phyloP scores from a whole-genome alignment of 2,888 invertebrate genomes.

The Drosophila nigricruria region DNA sequence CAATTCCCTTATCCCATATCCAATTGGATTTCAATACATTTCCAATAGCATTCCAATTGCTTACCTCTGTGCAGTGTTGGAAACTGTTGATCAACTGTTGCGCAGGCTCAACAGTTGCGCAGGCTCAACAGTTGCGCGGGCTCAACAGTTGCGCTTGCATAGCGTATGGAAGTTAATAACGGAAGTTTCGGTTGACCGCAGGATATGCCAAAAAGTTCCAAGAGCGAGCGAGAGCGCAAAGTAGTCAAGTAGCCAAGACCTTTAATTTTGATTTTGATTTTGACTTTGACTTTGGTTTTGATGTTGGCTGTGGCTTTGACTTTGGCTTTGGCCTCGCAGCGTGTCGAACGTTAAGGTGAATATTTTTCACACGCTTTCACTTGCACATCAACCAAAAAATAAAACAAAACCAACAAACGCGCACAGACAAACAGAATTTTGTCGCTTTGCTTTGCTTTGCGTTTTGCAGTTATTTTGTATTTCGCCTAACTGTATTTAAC shows the following conservation, averaged over 20 bases:
- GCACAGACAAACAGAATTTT: slow-evolving; percentile 45
- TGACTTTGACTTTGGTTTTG: slow-evolving; percentile 19
- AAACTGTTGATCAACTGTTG: slow-evolving; percentile 11
- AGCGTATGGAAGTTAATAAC: slow-evolving; percentile 26
- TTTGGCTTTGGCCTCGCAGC: slow-evolving; percentile 33
- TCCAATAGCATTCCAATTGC: slow-evolving; percentile 7
- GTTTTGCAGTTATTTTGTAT: slow-evolving; percentile 5
- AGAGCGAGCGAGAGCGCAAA: slow-evolving; percentile 9
- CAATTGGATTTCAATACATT: not conserved
- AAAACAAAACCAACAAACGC: slow-evolving; percentile 21
- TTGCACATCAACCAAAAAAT: slow-evolving; percentile 40
- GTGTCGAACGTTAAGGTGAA: slow-evolving; percentile 43
- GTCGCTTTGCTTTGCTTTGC: slow-evolving; percentile 18
- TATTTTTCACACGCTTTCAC: slow-evolving; percentile 77
- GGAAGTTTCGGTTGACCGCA: slow-evolving; percentile 65
- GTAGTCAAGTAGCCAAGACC: slow-evolving; percentile 31
- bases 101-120: slow-evolving; percentile 35
- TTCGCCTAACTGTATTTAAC: slow-evolving; percentile 30
- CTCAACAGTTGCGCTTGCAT: slow-evolving; percentile 66
- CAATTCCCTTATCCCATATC: not conserved
- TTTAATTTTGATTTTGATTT: slow-evolving; percentile 16
- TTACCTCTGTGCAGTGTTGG: slow-evolving; percentile 14
- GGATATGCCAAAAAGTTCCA: slow-evolving; percentile 33
- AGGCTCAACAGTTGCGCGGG: slow-evolving; percentile 36
- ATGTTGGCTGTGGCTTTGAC: slow-evolving; percentile 12